Percentiles rank a stretch among this genome's conserved stretches.
These are phyloP conservation scores for Platysteira castanea DNA, from an alignment of 2,113 vertebrate genomes.

Conservation along the genomic window DNA sequence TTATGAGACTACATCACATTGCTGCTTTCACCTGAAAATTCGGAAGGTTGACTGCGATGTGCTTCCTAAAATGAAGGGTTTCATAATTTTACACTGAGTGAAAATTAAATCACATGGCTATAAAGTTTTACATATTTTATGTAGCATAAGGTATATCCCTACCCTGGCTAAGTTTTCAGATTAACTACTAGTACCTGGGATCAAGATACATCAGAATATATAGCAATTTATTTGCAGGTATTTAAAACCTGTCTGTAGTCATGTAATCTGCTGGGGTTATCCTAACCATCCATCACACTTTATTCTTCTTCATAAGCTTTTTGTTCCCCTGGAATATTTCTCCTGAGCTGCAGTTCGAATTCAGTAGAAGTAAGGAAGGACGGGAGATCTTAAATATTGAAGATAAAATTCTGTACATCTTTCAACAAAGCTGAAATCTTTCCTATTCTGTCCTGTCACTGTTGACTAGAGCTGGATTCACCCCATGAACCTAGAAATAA, in stretches of 20 bases:
- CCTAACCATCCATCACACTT: background rate
- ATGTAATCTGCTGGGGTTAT: background rate
- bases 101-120: background rate
- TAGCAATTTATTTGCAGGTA: background rate
- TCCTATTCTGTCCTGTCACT: background rate
- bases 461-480: background rate
- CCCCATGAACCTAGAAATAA: background rate
- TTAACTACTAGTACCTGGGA: background rate
- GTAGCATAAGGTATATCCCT: background rate
- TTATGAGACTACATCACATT: background rate
- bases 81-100: background rate
- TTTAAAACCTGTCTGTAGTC: background rate
- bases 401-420: background rate
- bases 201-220: background rate
- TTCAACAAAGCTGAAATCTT: background rate
- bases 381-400: background rate
- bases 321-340: background rate
- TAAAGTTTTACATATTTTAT: background rate
- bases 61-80: background rate
- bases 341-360: background rate
- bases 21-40: background rate
- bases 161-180: background rate
- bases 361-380: background rate
- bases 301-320: background rate
- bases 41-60: background rate